phyloP scores from a whole-genome alignment of 2,113 vertebrate genomes.

The Oreochromis aureus region DNA sequence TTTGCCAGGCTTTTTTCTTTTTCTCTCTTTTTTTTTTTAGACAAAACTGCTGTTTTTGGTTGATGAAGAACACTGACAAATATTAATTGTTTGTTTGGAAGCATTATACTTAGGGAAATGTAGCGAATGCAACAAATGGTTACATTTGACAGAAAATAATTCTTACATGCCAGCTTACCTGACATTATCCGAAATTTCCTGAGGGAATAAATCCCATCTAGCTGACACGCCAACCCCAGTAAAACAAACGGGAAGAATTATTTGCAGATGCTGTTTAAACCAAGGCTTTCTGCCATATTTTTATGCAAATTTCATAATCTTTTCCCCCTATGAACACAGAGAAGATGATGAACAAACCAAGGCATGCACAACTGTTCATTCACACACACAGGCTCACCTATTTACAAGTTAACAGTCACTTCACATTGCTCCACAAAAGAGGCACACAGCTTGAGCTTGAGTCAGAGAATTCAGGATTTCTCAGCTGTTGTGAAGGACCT shows the following conservation, averaged over 20 bases:
- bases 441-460: not conserved
- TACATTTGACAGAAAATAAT: not conserved
- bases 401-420: not conserved
- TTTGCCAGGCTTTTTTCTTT: not conserved
- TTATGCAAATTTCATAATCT: constrained; percentile 6
- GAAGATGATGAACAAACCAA: not conserved
- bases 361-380: not conserved
- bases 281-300: not conserved
- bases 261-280: constrained; percentile 13
- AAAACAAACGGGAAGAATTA: constrained; percentile 3
- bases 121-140: not conserved
- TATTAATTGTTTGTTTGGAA: not conserved
- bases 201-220: not conserved
- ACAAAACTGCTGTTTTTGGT: not conserved
- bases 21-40: not conserved
- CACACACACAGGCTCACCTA: not conserved
- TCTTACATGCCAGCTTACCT: not conserved
- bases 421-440: not conserved
- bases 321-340: not conserved
- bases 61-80: not conserved
- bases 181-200: not conserved
- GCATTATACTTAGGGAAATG: not conserved
- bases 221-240: not conserved
- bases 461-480: constrained; percentile 37
- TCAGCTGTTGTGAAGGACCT: constrained; percentile 38